phyloP scores from a whole-genome alignment of 2,797 vertebrate genomes.

The Psittacula derbiana region DNA sequence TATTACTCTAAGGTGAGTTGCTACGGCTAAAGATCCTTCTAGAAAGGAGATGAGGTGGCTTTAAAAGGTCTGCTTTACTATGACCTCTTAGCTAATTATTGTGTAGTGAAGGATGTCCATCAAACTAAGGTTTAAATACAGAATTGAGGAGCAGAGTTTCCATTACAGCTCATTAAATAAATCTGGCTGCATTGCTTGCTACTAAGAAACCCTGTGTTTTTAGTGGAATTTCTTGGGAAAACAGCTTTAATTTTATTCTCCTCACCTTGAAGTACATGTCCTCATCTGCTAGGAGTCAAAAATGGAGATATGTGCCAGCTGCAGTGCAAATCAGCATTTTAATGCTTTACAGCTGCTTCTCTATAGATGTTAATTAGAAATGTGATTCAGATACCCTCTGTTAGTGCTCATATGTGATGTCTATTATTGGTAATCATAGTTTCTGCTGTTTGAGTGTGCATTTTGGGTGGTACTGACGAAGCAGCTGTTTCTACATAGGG shows the following conservation, averaged over 20 bases:
- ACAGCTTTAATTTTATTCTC: constrained; percentile 20
- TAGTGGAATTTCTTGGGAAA: constrained; percentile 16
- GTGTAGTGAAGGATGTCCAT: constrained; percentile 22
- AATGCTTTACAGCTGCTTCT: constrained; percentile 64
- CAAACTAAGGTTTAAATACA: constrained; percentile 2
- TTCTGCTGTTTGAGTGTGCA: constrained; percentile 9
- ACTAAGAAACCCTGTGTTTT: neutral
- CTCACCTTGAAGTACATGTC: constrained; percentile 50
- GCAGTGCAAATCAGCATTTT: constrained; percentile 56
- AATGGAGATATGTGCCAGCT: constrained; percentile 46
- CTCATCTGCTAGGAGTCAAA: constrained; percentile 29
- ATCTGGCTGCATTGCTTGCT: neutral
- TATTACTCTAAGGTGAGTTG: neutral
- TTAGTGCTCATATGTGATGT: neutral
- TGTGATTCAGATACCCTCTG: constrained; percentile 40
- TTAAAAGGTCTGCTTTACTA: neutral
- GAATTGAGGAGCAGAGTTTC: constrained; percentile 23
- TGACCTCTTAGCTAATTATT: constrained; percentile 43
- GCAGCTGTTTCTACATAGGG: neutral
- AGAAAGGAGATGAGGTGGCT: neutral
- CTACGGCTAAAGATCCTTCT: neutral
- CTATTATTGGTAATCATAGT: constrained; percentile 46
- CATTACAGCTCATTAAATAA: constrained; percentile 45
- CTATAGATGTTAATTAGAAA: constrained; percentile 48
- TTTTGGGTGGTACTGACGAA: constrained; percentile 21